A percentile compares a stretch with the other conserved stretches of the same genome.
phyloP scores from a whole-genome alignment of 2,888 invertebrate genomes.

The Odontothrips loti region DNA sequence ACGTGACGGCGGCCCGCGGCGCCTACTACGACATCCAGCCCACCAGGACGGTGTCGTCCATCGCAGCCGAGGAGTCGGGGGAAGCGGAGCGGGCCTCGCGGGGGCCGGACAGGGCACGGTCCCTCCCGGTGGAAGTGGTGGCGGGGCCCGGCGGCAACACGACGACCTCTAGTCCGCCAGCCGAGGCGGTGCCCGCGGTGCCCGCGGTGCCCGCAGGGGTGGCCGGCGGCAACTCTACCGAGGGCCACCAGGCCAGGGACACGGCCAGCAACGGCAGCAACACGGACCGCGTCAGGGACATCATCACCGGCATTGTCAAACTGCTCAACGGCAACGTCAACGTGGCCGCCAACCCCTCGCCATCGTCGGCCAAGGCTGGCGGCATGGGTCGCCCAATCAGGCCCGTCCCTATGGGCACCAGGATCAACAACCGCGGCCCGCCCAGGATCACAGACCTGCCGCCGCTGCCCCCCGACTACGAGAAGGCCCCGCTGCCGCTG shows the following conservation, averaged over 20 bases:
- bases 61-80: neutral
- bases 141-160: slow-evolving; percentile 14
- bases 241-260: slow-evolving; percentile 14
- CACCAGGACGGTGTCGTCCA: slow-evolving; percentile 3
- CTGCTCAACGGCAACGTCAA: slow-evolving; percentile 83
- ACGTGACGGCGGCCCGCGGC: slow-evolving; percentile 18
- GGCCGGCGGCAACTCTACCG: slow-evolving; percentile 6
- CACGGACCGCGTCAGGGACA: slow-evolving; percentile 24
- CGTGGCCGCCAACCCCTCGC: slow-evolving; percentile 61
- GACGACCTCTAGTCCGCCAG: slow-evolving; percentile 24
- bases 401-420: slow-evolving; percentile 62
- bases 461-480: neutral
- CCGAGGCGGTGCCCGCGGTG: neutral
- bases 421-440: slow-evolving; percentile 87
- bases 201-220: too few relatives aligned
- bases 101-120: slow-evolving; percentile 15
- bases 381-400: slow-evolving; percentile 52
- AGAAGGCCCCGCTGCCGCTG: slow-evolving; percentile 7
- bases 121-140: slow-evolving; percentile 22
- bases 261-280: neutral
- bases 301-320: slow-evolving; percentile 70
- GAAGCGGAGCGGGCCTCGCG: slow-evolving; percentile 21
- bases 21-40: slow-evolving; percentile 19
- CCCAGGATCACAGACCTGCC: slow-evolving; percentile 72
- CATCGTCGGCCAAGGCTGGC: slow-evolving; percentile 46